These are phyloP conservation scores for Odontophorus gujanensis DNA, from an alignment of 2,113 vertebrate species.

Conservation along the genomic window DNA sequence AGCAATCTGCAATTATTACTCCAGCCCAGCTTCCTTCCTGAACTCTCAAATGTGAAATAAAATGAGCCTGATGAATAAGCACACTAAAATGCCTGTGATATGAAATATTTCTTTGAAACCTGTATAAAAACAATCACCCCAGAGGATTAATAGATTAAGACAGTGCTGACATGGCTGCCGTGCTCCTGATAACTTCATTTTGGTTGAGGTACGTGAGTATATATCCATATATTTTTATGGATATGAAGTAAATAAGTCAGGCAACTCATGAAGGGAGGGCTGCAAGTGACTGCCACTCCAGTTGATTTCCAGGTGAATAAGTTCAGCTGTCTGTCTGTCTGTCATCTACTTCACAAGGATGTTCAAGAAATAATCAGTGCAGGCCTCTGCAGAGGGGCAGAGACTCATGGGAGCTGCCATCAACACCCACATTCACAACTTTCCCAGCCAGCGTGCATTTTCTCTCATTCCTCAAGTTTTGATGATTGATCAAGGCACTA, in stretches of 20 bases:
- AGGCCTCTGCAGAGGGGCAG: neutral
- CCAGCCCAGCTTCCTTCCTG: neutral
- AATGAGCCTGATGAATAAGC: neutral
- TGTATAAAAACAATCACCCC: neutral
- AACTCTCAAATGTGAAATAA: conserved; percentile 1
- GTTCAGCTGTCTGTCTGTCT: neutral
- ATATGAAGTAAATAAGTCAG: neutral
- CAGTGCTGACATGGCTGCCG: neutral
- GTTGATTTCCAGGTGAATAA: neutral
- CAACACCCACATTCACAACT: neutral
- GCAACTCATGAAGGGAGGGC: neutral
- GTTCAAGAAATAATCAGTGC: neutral
- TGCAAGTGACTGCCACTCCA: neutral
- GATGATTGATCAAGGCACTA: neutral
- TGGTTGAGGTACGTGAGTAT: neutral
- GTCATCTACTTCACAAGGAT: neutral
- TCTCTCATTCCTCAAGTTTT: neutral
- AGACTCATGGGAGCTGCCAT: neutral
- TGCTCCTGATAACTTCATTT: neutral
- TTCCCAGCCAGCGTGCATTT: neutral
- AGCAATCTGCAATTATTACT: neutral
- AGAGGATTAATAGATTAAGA: neutral
- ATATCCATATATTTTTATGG: neutral
- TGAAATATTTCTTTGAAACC: neutral
- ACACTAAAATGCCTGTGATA: neutral